Evolutionary conservation across 2,797 vertebrate genomes (phyloP).

Genomic region (Avahi laniger): DNA sequence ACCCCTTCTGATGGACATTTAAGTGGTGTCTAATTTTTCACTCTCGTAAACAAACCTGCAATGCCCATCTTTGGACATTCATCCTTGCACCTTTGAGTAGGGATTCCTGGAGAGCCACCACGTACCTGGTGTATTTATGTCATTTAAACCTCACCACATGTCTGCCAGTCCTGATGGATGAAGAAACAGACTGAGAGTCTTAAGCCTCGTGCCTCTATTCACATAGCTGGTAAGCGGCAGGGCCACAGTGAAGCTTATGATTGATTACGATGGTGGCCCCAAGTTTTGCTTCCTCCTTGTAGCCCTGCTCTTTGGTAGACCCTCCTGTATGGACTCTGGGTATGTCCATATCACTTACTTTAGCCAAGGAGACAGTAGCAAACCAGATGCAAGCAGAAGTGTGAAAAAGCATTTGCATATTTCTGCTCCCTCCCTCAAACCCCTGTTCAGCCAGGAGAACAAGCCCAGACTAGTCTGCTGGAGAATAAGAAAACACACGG

Average conservation of each 20-base stretch:
- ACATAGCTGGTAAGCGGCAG: accelerated
- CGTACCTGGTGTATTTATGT: accelerated
- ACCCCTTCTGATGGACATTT: background rate
- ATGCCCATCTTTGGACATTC: too few species aligned
- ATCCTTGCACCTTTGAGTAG: background rate
- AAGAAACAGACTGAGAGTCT: background rate
- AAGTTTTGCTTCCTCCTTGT: accelerated
- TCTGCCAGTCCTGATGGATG: background rate
- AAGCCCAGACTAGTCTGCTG: background rate
- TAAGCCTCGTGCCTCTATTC: too few species aligned
- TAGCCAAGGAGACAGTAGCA: background rate
- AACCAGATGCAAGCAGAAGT: background rate
- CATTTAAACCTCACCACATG: background rate
- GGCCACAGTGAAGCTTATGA: background rate
- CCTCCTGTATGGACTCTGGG: background rate
- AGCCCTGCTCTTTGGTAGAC: too few species aligned
- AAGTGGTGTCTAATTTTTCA: background rate
- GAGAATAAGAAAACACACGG: background rate
- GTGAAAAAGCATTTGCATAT: background rate
- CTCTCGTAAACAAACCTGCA: background rate
- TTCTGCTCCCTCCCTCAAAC: background rate
- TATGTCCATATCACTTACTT: background rate
- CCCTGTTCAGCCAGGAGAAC: background rate
- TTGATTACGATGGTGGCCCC: accelerated
- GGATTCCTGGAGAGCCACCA: background rate